Evolutionary conservation across 2,113 vertebrate genomes (phyloP).

Genomic region (Rhinichthys klamathensis): DNA sequence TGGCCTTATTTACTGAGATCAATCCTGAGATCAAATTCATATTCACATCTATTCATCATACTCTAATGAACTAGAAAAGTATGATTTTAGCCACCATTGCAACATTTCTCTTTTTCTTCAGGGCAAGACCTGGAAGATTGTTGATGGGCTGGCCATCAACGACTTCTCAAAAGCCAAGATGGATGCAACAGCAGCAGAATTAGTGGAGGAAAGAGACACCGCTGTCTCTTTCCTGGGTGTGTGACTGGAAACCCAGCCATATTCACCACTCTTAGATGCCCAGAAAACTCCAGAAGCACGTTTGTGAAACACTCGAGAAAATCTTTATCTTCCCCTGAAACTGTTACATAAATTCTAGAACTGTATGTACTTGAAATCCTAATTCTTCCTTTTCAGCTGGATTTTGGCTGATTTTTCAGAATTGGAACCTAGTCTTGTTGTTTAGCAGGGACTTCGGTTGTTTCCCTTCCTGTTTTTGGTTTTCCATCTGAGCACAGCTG

Average conservation of each 20-base stretch:
- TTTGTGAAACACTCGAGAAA: constrained; percentile 74
- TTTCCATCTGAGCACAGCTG: background rate
- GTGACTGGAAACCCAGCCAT: constrained; percentile 76
- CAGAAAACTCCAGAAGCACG: constrained; percentile 80
- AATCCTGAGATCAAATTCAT: background rate
- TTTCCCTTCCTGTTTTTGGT: constrained; percentile 5
- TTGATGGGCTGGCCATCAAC: constrained; percentile 87
- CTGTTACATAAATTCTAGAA: constrained; percentile 25
- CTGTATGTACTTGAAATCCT: background rate
- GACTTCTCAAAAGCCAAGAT: constrained; percentile 92
- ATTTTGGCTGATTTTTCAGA: background rate
- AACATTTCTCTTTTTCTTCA: constrained; percentile 59
- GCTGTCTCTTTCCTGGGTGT: constrained; percentile 88
- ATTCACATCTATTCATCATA: background rate
- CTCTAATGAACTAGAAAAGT: background rate
- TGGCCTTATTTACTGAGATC: background rate
- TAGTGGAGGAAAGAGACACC: constrained; percentile 90
- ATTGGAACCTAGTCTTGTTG: background rate
- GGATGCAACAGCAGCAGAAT: constrained; percentile 88
- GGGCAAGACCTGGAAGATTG: constrained; percentile 92
- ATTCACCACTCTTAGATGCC: constrained; percentile 64
- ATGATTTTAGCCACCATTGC: background rate
- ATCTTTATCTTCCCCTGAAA: background rate
- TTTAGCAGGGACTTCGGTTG: background rate
- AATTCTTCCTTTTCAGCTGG: background rate